These are phyloP conservation scores for Xenopus tropicalis DNA, from an alignment of 2,113 vertebrate genomes.

Conservation along the genomic window UCB_Xtro_10.0 CM004444.2:93489001-93489500, in stretches of 20 bases:
- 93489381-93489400: too few species aligned
- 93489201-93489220: background rate
- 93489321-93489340: too few species aligned
- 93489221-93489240: background rate
- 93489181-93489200: slow-evolving; percentile 72
- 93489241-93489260: background rate
- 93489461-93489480: too few species aligned
- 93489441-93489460: background rate
- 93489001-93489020: slow-evolving; percentile 66
- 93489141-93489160: slow-evolving; percentile 82
- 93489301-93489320: too few species aligned
- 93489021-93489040: slow-evolving; percentile 92
- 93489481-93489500: too few species aligned
- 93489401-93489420: too few species aligned
- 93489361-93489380: too few species aligned
- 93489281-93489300: slow-evolving; percentile 57
- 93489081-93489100: slow-evolving; percentile 81
- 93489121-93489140: slow-evolving; percentile 84
- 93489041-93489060: slow-evolving; percentile 89
- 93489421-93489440: too few species aligned
- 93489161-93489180: slow-evolving; percentile 88
- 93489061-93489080: slow-evolving; percentile 93
- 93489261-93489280: too few species aligned
- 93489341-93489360: too few species aligned
- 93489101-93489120: slow-evolving; percentile 82